phyloP scores from a whole-genome alignment of 1,140 invertebrate species.

The Bicyclus anynana region DNA sequence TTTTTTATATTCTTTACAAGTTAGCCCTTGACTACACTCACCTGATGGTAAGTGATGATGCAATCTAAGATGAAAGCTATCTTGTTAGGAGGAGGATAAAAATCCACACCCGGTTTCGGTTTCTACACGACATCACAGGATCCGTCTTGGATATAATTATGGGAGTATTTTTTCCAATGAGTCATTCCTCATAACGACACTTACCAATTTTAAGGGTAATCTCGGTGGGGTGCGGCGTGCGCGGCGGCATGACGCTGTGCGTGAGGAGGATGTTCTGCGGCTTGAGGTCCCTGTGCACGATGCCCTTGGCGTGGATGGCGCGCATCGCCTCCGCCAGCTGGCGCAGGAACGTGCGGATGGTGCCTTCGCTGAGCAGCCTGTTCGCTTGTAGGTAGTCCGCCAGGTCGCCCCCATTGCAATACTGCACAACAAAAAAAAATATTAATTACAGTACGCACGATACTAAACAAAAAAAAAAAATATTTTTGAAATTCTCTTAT shows the following conservation, averaged over 20 bases:
- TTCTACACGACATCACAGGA: too few relatives aligned
- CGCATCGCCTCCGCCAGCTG: constrained; percentile 99
- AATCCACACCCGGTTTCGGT: too few relatives aligned
- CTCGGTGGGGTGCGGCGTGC: constrained; percentile 91
- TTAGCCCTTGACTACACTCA: too few relatives aligned
- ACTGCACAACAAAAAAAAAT: constrained; percentile 16
- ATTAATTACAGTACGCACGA: too few relatives aligned
- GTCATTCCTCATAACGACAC: not conserved
- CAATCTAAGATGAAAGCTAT: too few relatives aligned
- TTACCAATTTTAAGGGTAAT: constrained; percentile 97
- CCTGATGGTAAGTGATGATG: too few relatives aligned
- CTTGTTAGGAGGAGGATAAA: too few relatives aligned
- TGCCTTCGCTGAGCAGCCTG: constrained; percentile 97
- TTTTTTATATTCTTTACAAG: too few relatives aligned
- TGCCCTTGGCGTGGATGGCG: constrained; percentile 96
- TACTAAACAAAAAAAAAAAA: too few relatives aligned
- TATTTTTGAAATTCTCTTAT: too few relatives aligned
- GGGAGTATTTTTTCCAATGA: not conserved
- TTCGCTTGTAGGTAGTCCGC: constrained; percentile 96
- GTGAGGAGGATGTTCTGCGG: constrained; percentile 97
- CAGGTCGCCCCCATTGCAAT: constrained; percentile 83
- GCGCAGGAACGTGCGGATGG: constrained; percentile 94
- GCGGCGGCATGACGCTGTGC: constrained; percentile 81
- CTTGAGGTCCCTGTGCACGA: constrained; percentile 99
- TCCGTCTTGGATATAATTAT: too few relatives aligned